Evolutionary conservation across 92 coral and sea anemone genomes (phyloP), one percentile per base, ranked within the genome.

Genomic region (Umimayanthus chanpuru): DNA sequence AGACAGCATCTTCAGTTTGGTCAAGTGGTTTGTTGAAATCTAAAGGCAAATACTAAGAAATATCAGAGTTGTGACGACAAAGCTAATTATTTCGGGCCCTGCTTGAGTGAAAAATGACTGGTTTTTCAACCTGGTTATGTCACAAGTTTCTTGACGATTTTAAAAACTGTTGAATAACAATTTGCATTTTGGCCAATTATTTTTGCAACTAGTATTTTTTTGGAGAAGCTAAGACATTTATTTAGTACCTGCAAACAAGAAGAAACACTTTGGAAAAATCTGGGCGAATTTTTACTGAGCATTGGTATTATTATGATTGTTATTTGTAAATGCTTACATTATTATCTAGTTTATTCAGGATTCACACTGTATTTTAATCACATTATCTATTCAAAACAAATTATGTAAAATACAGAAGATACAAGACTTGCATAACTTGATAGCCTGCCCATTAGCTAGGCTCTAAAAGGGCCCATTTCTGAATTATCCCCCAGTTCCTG

Each of bases 1-100:
- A 4, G 86, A 78, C 8, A 36, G 73, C n/a, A 78, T 91, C 50
- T 88, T 81, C 82, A 85, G 66, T 11, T 40, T 86, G 78, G 85
- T 91, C 2, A 73, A 73, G 77, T n/a, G n/a, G n/a, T n/a, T n/a
- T n/a, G n/a, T n/a, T n/a, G n/a, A n/a, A n/a, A n/a, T n/a, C n/a
- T n/a, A 73, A 32, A 73, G n/a, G n/a, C n/a, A n/a, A n/a, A n/a
- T n/a, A n/a, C n/a, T n/a, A n/a, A n/a, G n/a, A n/a, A n/a, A n/a
- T 73, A 32, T 29, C 1, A 9, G n/a, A 72, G 76, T 72, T 72
- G 76, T 72, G 76, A 72, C 12, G 38, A 72, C 25, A 72, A 72
- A 30, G 76, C 76, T 72, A 72, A 30, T 30, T 18, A 72, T 72
- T n/a, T 72, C 18, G 18, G 76, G 76, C 76, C 76, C 25, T 23